These are phyloP conservation scores for Papilio aristodemus DNA, from an alignment of 1,140 invertebrate genomes.

Conservation along the genomic window DNA sequence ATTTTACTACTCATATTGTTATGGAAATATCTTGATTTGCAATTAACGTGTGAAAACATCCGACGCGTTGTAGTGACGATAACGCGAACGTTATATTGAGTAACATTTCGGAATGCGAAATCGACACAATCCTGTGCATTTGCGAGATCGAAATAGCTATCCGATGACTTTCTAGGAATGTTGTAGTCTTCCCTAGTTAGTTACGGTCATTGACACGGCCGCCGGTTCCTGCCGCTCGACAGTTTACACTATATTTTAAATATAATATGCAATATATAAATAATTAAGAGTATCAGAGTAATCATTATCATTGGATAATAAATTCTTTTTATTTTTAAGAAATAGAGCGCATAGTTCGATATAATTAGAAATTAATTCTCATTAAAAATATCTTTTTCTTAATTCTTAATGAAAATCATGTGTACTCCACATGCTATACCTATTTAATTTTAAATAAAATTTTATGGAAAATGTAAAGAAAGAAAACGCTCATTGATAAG, in stretches of 20 bases:
- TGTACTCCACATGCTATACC: too few relatives aligned
- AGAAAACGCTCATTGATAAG: too few relatives aligned
- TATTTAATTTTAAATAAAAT: too few relatives aligned
- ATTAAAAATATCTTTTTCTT: too few relatives aligned
- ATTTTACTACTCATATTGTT: not conserved
- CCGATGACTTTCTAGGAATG: constrained; percentile 35
- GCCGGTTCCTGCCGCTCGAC: constrained; percentile 3
- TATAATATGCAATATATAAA: constrained; percentile 17
- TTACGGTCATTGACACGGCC: constrained; percentile 30
- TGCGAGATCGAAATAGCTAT: constrained; percentile 33
- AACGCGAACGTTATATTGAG: constrained; percentile 7
- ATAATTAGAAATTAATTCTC: too few relatives aligned
- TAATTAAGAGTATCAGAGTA: too few relatives aligned
- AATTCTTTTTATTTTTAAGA: too few relatives aligned
- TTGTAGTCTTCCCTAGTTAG: constrained; percentile 34
- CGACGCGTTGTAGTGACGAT: not conserved
- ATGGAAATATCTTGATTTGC: not conserved
- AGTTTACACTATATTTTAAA: constrained; percentile 26
- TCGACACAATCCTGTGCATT: constrained; percentile 33
- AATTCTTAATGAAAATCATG: too few relatives aligned
- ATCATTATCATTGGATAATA: too few relatives aligned
- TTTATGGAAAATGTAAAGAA: too few relatives aligned
- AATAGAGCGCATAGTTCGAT: too few relatives aligned
- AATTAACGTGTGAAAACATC: constrained; percentile 7
- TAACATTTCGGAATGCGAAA: constrained; percentile 28